These are phyloP conservation scores for Meda fulgida DNA, from an alignment of 2,797 vertebrate species.

Conservation along the genomic window DNA sequence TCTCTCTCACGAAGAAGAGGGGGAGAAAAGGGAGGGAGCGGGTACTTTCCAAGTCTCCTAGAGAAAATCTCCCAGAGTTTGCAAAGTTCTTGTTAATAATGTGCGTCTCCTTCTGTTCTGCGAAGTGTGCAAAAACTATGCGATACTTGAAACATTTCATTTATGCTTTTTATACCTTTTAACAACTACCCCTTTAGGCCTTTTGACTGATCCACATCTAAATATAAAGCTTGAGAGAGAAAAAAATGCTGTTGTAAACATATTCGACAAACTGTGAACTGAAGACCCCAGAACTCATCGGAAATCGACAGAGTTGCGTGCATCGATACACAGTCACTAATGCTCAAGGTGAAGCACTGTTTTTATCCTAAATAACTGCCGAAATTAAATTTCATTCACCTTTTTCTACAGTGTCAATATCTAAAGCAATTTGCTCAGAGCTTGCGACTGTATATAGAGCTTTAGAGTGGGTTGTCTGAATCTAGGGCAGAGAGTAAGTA, in stretches of 20 bases:
- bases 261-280: conserved; percentile 21
- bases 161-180: conserved; percentile 5
- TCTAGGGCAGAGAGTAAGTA: conserved; percentile 52
- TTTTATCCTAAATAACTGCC: conserved; percentile 33
- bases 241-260: conserved; percentile 19
- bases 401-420: conserved; percentile 26
- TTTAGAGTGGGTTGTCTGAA: conserved; percentile 44
- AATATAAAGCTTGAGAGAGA: conserved; percentile 2
- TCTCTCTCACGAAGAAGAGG: conserved; percentile 56
- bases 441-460: conserved; percentile 30
- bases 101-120: conserved; percentile 23
- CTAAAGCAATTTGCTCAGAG: conserved; percentile 19
- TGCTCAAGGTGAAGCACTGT: conserved; percentile 24
- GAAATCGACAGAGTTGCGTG: conserved; percentile 15
- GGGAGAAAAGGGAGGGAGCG: conserved; percentile 52
- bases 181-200: conserved; percentile 10
- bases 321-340: neutral
- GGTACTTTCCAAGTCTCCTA: conserved; percentile 61
- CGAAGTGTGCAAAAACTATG: neutral
- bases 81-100: conserved; percentile 49
- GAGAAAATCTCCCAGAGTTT: conserved; percentile 56
- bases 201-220: conserved; percentile 1
- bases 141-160: conserved; percentile 5
- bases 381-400: conserved; percentile 19
- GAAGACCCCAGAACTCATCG: neutral